phyloP scores from a whole-genome alignment of 2,888 invertebrate species.

The Ptilodon capucinus region DNA sequence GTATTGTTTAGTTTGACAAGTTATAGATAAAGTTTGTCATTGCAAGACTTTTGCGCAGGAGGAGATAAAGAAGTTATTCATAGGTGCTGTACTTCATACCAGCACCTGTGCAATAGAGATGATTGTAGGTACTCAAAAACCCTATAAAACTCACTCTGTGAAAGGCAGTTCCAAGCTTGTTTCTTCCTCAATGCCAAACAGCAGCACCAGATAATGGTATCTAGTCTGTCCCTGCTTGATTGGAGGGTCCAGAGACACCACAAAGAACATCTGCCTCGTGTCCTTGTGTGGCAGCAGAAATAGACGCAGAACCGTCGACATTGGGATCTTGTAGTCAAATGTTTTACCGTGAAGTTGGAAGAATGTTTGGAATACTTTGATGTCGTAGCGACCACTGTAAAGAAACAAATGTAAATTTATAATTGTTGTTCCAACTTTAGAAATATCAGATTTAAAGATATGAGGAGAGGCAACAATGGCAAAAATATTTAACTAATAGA shows the following conservation, averaged over 20 bases:
- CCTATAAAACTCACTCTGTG: slow-evolving; percentile 92
- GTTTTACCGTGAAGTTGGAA: slow-evolving; percentile 95
- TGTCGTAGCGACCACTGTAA: slow-evolving; percentile 95
- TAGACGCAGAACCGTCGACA: slow-evolving; percentile 96
- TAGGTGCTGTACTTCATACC: no score
- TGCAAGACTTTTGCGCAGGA: no score
- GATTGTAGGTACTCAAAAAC: no score
- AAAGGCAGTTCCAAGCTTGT: slow-evolving; percentile 95
- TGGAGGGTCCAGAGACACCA: slow-evolving; percentile 98
- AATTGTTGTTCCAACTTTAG: no score
- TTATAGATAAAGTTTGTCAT: no score
- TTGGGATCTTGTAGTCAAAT: slow-evolving; percentile 99
- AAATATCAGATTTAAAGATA: no score
- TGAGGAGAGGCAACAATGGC: no score
- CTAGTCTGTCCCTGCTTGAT: slow-evolving; percentile 99
- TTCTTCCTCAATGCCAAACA: slow-evolving; percentile 98
- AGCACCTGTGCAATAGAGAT: no score
- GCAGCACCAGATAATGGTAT: slow-evolving; percentile 96
- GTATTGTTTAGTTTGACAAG: no score
- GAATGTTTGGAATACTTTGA: slow-evolving; percentile 92
- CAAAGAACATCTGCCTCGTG: slow-evolving; percentile 98
- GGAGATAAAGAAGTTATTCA: no score
- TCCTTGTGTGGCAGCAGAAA: slow-evolving; percentile 98
- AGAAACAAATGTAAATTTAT: slow-evolving; percentile 43
- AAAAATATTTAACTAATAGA: no score